Base-by-base conservation (phyloP, 2,797 vertebrate genomes). In the Ibycter americanus region DNA sequence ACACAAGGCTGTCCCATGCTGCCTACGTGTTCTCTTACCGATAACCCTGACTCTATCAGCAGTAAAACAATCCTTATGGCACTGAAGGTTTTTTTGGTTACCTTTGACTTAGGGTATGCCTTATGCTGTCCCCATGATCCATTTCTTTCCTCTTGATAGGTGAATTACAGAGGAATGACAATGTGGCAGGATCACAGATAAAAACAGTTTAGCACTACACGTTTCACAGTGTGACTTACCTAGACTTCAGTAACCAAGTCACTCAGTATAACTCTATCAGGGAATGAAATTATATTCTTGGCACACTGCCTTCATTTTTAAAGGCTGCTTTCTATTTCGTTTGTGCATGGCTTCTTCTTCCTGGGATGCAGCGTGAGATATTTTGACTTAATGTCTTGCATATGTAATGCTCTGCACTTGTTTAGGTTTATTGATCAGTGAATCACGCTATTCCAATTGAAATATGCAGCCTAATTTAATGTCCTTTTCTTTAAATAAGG, bases 341-440 rank as follows among this genome's bases (percentile, higher is more conserved):
- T 85, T 59, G 18, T 78, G 23, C 19, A 31, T 34, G 29, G 10
- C 3, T 40, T 52, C 15, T 62, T 59, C 42, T 92, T 87, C 44
- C 51, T 84, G 77, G 26, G 49, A 94, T 87, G 56, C 34, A 87
- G 13, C 11, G 6, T 85, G 63, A 94, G 54, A 81, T 80, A 55
- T 66, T 94, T 97, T 95, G 79, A 38, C 58, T 70, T 61, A 68
- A 32, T 80, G 31, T 85, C 31, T 89, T 96, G 71, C 86, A 89
- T 95, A 89, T 36, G 52, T 84, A 92, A 95, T 94, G 26, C 1
- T 51, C 23, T 88, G 16, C 31, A 87, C 47, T 82, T 72, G 13
- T 76, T 96, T 65, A 76, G 47, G 18, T 9, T 36, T 91, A 96
- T 91, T 87, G 49, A 97, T 95, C 65, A 92, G 77, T 85, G 83